Evolutionary conservation across 2,888 invertebrate species (phyloP).

Genomic region (Phyllotreta cruciferae): DNA sequence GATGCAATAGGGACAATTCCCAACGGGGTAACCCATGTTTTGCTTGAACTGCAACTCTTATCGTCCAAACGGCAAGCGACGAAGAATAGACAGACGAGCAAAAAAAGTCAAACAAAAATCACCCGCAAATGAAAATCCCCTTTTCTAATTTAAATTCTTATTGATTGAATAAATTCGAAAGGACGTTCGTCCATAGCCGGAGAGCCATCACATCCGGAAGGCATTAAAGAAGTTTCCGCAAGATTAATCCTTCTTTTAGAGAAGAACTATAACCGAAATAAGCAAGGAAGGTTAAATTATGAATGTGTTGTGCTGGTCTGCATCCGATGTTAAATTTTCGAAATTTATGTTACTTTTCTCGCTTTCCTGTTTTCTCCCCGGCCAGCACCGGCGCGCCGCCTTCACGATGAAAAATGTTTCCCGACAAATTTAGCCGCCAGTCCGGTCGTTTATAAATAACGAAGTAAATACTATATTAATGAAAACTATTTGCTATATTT

Average conservation of each 20-base stretch:
- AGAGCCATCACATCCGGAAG: conserved; percentile 5
- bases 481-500: too few species aligned
- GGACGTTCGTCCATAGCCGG: not conserved
- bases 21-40: too few species aligned
- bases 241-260: conserved; percentile 39
- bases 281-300: conserved; percentile 43
- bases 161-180: not conserved
- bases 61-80: too few species aligned
- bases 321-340: conserved; percentile 48
- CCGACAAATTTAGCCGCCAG: conserved; percentile 41
- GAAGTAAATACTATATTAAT: too few species aligned
- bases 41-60: too few species aligned
- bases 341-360: conserved; percentile 48
- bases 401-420: conserved; percentile 49
- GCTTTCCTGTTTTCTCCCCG: conserved; percentile 47
- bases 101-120: too few species aligned
- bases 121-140: too few species aligned
- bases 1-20: too few species aligned
- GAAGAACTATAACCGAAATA: conserved; percentile 36
- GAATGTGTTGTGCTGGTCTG: conserved; percentile 46
- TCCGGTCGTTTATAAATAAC: too few species aligned
- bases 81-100: too few species aligned
- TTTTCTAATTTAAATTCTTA: too few species aligned
- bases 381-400: conserved; percentile 24
- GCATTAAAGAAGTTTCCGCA: conserved; percentile 15